Conservation (phyloP, 2,113 vertebrate species). For the Mesembrinibis cayennensis region DNA sequence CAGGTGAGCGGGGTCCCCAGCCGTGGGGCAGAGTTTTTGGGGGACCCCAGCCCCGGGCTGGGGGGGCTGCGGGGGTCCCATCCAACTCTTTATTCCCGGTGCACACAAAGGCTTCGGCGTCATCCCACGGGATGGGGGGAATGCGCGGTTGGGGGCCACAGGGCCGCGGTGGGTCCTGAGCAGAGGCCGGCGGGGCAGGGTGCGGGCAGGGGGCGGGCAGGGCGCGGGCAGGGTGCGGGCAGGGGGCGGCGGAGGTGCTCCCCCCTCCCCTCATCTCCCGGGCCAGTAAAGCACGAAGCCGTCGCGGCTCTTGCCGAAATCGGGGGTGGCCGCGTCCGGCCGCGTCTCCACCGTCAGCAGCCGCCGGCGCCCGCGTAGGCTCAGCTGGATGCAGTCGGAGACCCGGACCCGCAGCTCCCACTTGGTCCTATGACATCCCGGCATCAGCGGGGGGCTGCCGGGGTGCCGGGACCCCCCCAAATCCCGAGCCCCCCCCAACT, state of each 20-base stretch:
- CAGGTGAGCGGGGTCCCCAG: too few species aligned
- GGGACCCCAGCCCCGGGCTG: background rate
- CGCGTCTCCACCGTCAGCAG: conserved; percentile 76
- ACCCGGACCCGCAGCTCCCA: conserved; percentile 78
- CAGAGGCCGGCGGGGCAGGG: background rate
- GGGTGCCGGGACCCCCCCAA: accelerated
- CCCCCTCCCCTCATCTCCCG: background rate
- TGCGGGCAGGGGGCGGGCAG: background rate
- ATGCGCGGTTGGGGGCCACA: too few species aligned
- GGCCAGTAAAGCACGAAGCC: conserved; percentile 80
- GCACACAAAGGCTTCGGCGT: background rate
- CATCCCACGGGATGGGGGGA: too few species aligned
- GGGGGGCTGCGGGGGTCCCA: background rate
- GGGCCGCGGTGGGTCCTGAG: background rate
- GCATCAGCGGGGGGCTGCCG: accelerated
- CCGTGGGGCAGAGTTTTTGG: background rate
- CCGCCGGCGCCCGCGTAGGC: conserved; percentile 76
- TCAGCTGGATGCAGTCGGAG: conserved; percentile 75
- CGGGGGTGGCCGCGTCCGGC: conserved; percentile 49
- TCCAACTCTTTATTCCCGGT: background rate
- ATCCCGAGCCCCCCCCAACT: background rate
- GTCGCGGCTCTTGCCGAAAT: conserved; percentile 81
- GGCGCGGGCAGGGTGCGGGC: too few species aligned
- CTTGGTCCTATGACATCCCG: conserved; percentile 63
- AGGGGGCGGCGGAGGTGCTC: too few species aligned